phyloP scores from a whole-genome alignment of 2,113 vertebrate genomes.

The Stigmatopora nigra region DNA sequence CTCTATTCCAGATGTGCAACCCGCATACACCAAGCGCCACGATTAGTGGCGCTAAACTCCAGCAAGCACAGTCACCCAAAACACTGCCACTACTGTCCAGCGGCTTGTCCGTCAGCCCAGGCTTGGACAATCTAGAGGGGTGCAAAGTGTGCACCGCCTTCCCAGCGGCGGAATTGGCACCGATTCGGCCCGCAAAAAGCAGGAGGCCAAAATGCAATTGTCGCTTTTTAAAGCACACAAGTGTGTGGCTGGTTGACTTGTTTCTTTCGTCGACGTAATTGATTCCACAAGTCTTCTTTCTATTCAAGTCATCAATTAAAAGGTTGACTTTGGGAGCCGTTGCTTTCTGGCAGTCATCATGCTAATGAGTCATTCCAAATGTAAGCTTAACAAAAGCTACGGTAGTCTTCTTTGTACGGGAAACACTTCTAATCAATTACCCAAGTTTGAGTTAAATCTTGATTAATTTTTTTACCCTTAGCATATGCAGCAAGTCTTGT shows the following conservation, averaged over 20 bases:
- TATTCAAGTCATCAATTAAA: conserved; percentile 43
- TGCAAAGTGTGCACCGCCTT: neutral
- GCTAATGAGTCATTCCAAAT: conserved; percentile 46
- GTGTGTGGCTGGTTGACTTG: neutral
- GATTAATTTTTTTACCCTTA: neutral
- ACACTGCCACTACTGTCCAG: conserved; percentile 30
- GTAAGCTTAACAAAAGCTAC: neutral
- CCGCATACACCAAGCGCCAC: conserved; percentile 15
- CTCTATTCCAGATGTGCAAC: conserved; percentile 66
- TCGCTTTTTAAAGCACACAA: conserved; percentile 33
- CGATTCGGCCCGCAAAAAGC: conserved; percentile 24
- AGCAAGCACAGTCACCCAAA: conserved; percentile 27
- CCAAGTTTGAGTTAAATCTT: neutral
- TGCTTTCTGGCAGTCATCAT: conserved; percentile 67
- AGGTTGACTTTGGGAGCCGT: conserved; percentile 29
- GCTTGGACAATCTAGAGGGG: neutral
- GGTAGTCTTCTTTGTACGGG: neutral
- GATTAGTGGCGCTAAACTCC: conserved; percentile 28
- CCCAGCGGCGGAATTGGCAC: conserved; percentile 10
- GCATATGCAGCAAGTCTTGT: too few relatives aligned
- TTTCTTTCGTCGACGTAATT: conserved; percentile 23
- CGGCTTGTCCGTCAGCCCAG: conserved; percentile 30
- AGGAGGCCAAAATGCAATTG: conserved; percentile 7
- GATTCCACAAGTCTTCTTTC: conserved; percentile 23
- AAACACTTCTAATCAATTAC: neutral